phyloP scores from a whole-genome alignment of 2,888 invertebrate species.

The Prosopocoilus inquinatus region DNA sequence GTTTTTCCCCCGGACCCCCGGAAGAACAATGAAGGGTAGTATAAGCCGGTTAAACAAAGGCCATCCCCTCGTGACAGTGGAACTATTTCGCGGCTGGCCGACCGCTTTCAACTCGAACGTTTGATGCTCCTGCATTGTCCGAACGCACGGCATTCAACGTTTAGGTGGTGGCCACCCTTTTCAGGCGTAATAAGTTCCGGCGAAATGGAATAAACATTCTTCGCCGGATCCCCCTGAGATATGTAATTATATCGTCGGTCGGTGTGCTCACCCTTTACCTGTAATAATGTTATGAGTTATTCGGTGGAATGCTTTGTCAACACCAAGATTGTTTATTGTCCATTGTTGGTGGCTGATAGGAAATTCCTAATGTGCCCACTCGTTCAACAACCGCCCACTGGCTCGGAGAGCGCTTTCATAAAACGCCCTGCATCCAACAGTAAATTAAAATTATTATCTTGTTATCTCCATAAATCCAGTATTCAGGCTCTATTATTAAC shows the following conservation, averaged over 20 bases:
- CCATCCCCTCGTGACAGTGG: neutral
- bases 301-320: neutral
- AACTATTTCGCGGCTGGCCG: conserved; percentile 20
- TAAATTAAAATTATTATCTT: too few species aligned
- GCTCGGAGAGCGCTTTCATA: too few species aligned
- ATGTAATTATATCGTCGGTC: conserved; percentile 14
- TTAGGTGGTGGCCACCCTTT: conserved; percentile 9
- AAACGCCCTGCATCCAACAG: too few species aligned
- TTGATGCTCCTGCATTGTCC: conserved; percentile 19
- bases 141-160: conserved; percentile 6
- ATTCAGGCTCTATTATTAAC: too few species aligned
- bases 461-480: too few species aligned
- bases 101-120: conserved; percentile 17
- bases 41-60: too few species aligned
- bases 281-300: conserved; percentile 7
- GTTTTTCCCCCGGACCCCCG: too few species aligned
- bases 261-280: conserved; percentile 11
- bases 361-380: too few species aligned
- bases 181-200: conserved; percentile 19
- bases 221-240: conserved; percentile 12
- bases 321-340: neutral
- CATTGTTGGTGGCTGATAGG: neutral
- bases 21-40: too few species aligned
- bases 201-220: conserved; percentile 18
- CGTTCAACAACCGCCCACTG: too few species aligned